phyloP scores from a whole-genome alignment of 2,888 invertebrate genomes.

The Rotaria sp. region DNA sequence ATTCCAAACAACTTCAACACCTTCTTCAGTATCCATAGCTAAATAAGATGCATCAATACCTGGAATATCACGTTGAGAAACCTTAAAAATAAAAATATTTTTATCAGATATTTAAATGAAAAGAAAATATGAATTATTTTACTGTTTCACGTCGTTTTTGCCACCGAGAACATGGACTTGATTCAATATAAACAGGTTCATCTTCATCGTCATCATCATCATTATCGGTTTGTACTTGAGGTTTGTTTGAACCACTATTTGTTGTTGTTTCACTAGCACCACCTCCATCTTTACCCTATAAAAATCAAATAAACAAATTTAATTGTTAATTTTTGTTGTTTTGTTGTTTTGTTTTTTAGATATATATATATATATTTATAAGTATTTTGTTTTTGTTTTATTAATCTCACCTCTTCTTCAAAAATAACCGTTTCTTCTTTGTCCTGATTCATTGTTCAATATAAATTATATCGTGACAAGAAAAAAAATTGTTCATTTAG shows the following conservation, averaged over 20 bases:
- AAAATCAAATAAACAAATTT: background rate
- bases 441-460: background rate
- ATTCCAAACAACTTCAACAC: constrained; percentile 92
- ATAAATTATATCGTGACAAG: background rate
- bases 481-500: background rate
- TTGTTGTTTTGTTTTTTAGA: no score
- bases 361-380: no score
- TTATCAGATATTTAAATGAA: constrained; percentile 59
- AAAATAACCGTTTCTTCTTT: background rate
- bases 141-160: constrained; percentile 88
- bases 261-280: background rate
- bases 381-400: no score
- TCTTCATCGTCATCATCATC: constrained; percentile 85
- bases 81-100: constrained; percentile 74
- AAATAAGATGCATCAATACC: constrained; percentile 97
- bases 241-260: background rate
- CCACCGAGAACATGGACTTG: constrained; percentile 98
- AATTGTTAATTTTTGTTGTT: no score
- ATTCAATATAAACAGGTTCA: constrained; percentile 95
- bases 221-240: constrained; percentile 46
- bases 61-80: constrained; percentile 95
- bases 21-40: constrained; percentile 99
- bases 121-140: background rate
- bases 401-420: background rate
- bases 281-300: constrained; percentile 1